Percentiles rank a stretch among this genome's conserved stretches.
Conservation (phyloP, 2,797 vertebrate species). For the Coendou prehensilis region DNA sequence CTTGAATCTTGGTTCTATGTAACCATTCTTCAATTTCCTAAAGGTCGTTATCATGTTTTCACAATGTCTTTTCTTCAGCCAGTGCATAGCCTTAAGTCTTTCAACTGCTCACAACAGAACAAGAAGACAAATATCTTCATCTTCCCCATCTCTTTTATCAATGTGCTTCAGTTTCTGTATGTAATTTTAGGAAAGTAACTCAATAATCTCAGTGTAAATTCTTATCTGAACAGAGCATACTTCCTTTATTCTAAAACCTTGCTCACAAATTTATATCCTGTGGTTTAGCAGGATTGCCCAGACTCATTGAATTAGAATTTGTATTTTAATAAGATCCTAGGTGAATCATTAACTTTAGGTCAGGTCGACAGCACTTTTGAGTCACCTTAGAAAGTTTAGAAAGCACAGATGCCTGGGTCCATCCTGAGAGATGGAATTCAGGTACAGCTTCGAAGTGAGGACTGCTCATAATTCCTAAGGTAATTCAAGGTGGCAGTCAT, state of each 20-base stretch:
- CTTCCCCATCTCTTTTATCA: background rate
- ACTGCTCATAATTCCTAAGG: background rate
- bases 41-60: background rate
- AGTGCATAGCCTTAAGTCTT: background rate
- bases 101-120: background rate
- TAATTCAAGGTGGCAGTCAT: background rate
- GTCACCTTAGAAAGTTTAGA: background rate
- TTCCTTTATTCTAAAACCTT: conserved; percentile 24
- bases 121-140: background rate
- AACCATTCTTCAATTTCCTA: conserved; percentile 5
- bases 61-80: background rate
- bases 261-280: background rate
- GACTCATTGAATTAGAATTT: background rate
- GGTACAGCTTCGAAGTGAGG: no score
- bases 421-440: background rate
- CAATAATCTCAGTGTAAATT: background rate
- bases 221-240: background rate
- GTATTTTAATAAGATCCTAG: background rate
- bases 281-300: background rate
- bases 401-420: background rate
- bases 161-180: background rate
- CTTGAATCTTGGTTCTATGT: background rate
- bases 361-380: background rate
- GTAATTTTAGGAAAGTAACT: background rate
- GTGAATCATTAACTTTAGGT: conserved; percentile 36